phyloP scores from a whole-genome alignment of 2,888 invertebrate genomes.

The Ennomos quercinarius region DNA sequence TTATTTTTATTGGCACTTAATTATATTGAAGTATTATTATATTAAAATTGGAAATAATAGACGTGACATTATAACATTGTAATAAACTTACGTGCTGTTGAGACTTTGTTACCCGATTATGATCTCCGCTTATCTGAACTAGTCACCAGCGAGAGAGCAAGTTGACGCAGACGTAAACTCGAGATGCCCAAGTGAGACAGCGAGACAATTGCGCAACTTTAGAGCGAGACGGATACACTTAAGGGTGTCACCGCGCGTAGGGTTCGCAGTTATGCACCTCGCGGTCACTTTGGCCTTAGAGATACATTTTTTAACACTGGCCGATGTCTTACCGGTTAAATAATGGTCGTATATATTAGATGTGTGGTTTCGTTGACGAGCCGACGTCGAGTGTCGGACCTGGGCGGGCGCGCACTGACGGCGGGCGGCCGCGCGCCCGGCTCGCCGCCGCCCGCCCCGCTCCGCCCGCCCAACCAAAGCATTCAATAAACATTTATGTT shows the following conservation, averaged over 20 bases:
- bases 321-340: constrained; percentile 78
- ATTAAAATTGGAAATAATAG: neutral
- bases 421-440: constrained; percentile 53
- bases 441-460: constrained; percentile 56
- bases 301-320: constrained; percentile 61
- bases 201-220: constrained; percentile 68
- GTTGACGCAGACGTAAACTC: constrained; percentile 49
- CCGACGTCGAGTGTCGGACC: constrained; percentile 86
- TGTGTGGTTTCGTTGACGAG: constrained; percentile 82
- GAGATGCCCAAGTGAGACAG: constrained; percentile 56
- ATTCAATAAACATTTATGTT: constrained; percentile 66
- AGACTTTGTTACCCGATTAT: constrained; percentile 63
- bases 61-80: constrained; percentile 34
- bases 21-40: no score
- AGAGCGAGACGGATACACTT: constrained; percentile 65
- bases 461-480: constrained; percentile 59
- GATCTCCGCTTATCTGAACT: constrained; percentile 61
- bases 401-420: constrained; percentile 82
- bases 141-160: constrained; percentile 68
- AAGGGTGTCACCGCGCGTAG: constrained; percentile 46
- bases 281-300: constrained; percentile 63
- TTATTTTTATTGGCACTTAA: no score
- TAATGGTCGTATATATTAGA: constrained; percentile 76
- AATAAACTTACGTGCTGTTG: constrained; percentile 72
- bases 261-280: constrained; percentile 41